phyloP scores from a whole-genome alignment of 2,888 invertebrate genomes.

The Ommatoiulus sabulosus region DNA sequence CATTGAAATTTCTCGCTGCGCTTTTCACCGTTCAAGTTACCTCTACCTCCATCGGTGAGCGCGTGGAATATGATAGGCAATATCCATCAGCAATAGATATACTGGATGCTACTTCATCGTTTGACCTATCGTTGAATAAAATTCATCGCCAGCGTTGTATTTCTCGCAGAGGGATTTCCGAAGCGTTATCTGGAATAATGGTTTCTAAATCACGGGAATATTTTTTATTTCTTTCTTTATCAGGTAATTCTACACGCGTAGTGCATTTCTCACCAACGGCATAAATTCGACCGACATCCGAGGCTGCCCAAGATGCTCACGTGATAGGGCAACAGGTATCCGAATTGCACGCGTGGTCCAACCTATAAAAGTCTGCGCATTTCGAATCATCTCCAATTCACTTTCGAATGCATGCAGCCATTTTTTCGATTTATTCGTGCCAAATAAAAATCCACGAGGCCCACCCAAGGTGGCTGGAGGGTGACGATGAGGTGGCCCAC shows the following conservation, averaged over 20 bases:
- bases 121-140: neutral
- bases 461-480: conserved; percentile 38
- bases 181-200: neutral
- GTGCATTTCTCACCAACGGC: neutral
- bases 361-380: neutral
- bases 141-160: neutral
- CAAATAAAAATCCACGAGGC: conserved; percentile 32
- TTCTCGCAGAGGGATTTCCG: neutral
- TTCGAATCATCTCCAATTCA: neutral
- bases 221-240: neutral
- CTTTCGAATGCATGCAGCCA: neutral
- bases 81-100: neutral
- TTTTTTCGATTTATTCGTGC: conserved; percentile 23
- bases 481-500: conserved; percentile 35
- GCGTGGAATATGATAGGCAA: neutral
- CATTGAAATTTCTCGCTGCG: too few species aligned
- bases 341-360: neutral
- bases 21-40: neutral
- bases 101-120: neutral
- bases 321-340: neutral
- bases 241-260: neutral
- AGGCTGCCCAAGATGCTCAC: neutral
- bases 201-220: neutral
- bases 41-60: neutral
- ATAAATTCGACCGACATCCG: neutral